phyloP scores from a whole-genome alignment of 2,797 vertebrate genomes.

The Thalassophryne amazonica region DNA sequence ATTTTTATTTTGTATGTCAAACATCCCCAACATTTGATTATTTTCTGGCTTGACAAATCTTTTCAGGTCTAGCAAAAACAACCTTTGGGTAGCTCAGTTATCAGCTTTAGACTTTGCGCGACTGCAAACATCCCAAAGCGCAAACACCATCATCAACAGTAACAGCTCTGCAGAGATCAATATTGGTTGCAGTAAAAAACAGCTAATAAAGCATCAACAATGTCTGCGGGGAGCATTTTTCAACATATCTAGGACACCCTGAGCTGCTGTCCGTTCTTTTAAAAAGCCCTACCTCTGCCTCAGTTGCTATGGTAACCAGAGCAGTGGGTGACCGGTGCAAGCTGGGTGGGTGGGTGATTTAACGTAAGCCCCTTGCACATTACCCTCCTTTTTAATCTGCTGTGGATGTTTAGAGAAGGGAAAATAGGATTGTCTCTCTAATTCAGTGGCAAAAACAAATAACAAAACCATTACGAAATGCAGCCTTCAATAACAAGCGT shows the following conservation, averaged over 20 bases:
- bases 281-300: slow-evolving; percentile 50
- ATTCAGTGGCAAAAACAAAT: slow-evolving; percentile 56
- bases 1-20: no score
- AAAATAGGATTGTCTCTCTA: slow-evolving; percentile 64
- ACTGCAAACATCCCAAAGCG: slow-evolving; percentile 1
- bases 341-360: slow-evolving; percentile 58
- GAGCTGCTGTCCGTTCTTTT: slow-evolving; percentile 35
- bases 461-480: slow-evolving; percentile 44
- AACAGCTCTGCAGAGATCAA: slow-evolving; percentile 2
- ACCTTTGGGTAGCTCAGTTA: neutral
- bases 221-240: slow-evolving; percentile 9
- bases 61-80: neutral
- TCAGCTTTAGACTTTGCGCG: neutral
- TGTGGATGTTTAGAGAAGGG: slow-evolving; percentile 51
- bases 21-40: no score
- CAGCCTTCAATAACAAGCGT: slow-evolving; percentile 12
- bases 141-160: neutral
- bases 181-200: slow-evolving; percentile 5
- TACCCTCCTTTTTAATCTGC: slow-evolving; percentile 65
- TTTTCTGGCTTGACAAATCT: no score
- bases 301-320: slow-evolving; percentile 76
- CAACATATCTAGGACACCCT: slow-evolving; percentile 38
- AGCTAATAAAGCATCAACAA: slow-evolving; percentile 27
- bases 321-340: slow-evolving; percentile 42
- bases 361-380: slow-evolving; percentile 62